Evolutionary conservation across 64 coral and sea anemone species (phyloP).

Genomic region (Catalaphyllia jardinei): DNA sequence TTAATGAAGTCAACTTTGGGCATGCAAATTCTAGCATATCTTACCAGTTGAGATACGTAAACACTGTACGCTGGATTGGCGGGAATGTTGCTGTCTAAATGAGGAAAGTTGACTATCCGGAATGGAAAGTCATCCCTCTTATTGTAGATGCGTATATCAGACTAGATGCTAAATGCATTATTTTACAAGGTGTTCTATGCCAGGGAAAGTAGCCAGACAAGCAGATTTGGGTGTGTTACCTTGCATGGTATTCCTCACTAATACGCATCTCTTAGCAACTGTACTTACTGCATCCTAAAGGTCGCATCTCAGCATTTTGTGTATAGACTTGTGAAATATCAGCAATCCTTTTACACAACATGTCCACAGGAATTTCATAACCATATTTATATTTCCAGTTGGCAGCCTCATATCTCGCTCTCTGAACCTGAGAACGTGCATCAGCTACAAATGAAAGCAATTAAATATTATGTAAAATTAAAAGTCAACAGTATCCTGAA

Average conservation of each 20-base stretch:
- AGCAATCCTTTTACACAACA: constrained; percentile 94
- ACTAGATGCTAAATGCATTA: too few species aligned
- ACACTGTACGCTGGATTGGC: too few species aligned
- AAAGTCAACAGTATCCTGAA: neutral
- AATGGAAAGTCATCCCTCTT: too few species aligned
- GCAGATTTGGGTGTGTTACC: neutral
- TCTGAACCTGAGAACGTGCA: constrained; percentile 94
- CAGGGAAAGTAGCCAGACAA: too few species aligned
- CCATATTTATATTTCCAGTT: constrained; percentile 99
- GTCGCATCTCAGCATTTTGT: constrained; percentile 97
- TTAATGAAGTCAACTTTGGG: too few species aligned
- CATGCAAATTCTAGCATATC: too few species aligned
- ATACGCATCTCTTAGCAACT: neutral
- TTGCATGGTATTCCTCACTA: neutral
- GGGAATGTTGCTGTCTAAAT: too few species aligned
- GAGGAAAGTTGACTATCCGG: too few species aligned
- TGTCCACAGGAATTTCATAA: constrained; percentile 96
- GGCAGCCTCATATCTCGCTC: constrained; percentile 95
- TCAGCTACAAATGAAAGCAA: constrained; percentile 64
- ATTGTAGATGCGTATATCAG: too few species aligned
- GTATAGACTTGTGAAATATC: constrained; percentile 99
- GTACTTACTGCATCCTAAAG: constrained; percentile 93
- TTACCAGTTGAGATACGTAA: too few species aligned
- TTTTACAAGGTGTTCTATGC: too few species aligned
- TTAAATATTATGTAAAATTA: neutral